These are phyloP conservation scores for Acleris laterana DNA, from an alignment of 2,888 invertebrate species.

Conservation along the genomic window DNA sequence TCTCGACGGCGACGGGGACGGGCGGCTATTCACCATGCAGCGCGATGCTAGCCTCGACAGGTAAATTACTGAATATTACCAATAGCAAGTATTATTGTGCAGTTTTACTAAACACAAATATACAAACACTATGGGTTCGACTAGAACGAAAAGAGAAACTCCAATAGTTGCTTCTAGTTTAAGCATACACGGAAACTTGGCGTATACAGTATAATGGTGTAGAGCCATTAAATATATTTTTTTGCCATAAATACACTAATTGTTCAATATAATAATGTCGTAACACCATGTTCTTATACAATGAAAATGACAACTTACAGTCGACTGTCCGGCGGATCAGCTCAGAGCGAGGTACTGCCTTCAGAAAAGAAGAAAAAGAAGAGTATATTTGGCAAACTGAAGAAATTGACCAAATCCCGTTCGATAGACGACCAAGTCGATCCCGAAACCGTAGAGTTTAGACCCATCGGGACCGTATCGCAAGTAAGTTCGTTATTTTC, in stretches of 20 bases:
- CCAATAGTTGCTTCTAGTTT: too few relatives aligned
- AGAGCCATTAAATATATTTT: too few relatives aligned
- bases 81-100: too few relatives aligned
- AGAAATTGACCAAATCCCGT: slow-evolving; percentile 93
- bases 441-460: slow-evolving; percentile 72
- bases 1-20: slow-evolving; percentile 87
- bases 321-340: slow-evolving; percentile 92
- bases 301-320: slow-evolving; percentile 60
- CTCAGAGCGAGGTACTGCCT: slow-evolving; percentile 91
- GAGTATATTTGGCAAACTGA: slow-evolving; percentile 92
- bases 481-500: slow-evolving; percentile 60
- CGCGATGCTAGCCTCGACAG: slow-evolving; percentile 92
- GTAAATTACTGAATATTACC: slow-evolving; percentile 45
- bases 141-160: too few relatives aligned
- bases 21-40: slow-evolving; percentile 84
- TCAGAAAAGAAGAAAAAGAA: slow-evolving; percentile 92
- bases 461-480: slow-evolving; percentile 82
- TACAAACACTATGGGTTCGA: too few relatives aligned
- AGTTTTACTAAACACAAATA: too few relatives aligned
- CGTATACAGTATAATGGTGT: too few relatives aligned
- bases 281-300: background rate
- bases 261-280: too few relatives aligned
- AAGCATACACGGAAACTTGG: too few relatives aligned
- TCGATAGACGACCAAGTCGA: slow-evolving; percentile 89
- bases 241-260: background rate